Base-by-base conservation (phyloP, 2,113 vertebrate species). In the Alouatta palliata region DNA sequence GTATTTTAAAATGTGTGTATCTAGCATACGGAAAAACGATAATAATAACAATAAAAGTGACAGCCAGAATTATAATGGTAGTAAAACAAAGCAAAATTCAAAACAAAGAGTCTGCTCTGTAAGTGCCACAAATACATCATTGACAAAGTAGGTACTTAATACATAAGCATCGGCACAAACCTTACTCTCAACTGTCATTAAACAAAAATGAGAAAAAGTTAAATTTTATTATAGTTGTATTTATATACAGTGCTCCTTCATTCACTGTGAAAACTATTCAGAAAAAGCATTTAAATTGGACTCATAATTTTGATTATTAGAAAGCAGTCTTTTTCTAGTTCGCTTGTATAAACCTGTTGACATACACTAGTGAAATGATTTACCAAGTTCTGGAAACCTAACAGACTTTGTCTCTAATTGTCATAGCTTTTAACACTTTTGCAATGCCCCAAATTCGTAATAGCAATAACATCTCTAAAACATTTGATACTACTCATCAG, bases 141-240 rank as follows among this genome's bases (percentile, higher is more conserved):
- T 47, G 75, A 88, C 45, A 82, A 93, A 97, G 90, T 23, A 85
- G 73, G 8, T 82, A 79, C 66, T 89, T 73, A 87, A 71, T 56
- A 73, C 6, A 52, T 14, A 71, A 68, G 19, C 20, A 79, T 37
- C 64, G 81, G 17, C 37, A 96, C 80, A 82, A 90, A 61, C 84
- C 43, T 89, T 87, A 87, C 17, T 92, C 54, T 87, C 58, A 87
- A 89, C 8, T 83, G 35, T 64, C 54, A 89, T 79, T 95, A 92
- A 89, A 93, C 43, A 83, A 64, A 76, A 97, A 49, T 37, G 85
- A 47, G 45, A 84, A 81, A 87, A 91, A 73, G 81, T 77, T 49
- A 91, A 89, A 80, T 71, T 90, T 96, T 91, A 95, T 97, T 97
- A 87, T 19, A 71, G 23, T 32, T 92, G 20, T 77, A 91, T 94